Base-by-base conservation (phyloP, 2,888 invertebrate genomes). In the Venusia cambrica region DNA sequence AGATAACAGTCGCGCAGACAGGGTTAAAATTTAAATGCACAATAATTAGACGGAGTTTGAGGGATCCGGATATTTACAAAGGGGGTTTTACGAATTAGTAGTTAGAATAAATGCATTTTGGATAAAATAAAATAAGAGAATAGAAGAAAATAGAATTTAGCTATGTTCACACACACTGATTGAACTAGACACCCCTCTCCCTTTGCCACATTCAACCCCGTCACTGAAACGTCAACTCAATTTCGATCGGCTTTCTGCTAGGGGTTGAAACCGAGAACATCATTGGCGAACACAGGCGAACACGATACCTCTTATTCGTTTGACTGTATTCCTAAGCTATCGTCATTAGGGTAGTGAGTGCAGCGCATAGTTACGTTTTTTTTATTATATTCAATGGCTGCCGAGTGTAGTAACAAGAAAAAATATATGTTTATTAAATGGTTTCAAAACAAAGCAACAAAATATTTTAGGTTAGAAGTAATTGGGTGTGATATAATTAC, bases 161-260 rank as follows among this genome's bases (percentile, higher is more conserved):
- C 53, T 54, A 63, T 44, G n/a, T 64, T 59, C 68, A 62, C 64
- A 61, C 61, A 61, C 66, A 52, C 61, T 59, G 61, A 52, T 60
- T 59, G 61, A 65, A 63, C 52, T 51, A 56, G 44, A 51, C 54
- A 57, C 68, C 72, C 70, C 70, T 50, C 62, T 50, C 48, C 51
- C 61, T 63, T 66, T 54, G 46, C 56, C 68, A 68, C 67, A 64
- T 71, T 68, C 69, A 65, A 68, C 65, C 69, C 68, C 58, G 64
- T 55, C 44, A 63, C 62, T 66, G 64, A 75, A 76, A 78, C 68
- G 78, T 80, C 79, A 80, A 62, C 72, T 78, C 74, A 75, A 63
- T 76, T 71, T 77, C 77, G 77, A 74, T 75, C 76, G 74, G 62
- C 59, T 61, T 70, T 65, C 39, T 50, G 30, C 14, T 49, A 64